Evolutionary conservation across 2,888 invertebrate species (phyloP), one percentile per base, ranked within the genome.

Genomic region (Eupithecia centaureata): DNA sequence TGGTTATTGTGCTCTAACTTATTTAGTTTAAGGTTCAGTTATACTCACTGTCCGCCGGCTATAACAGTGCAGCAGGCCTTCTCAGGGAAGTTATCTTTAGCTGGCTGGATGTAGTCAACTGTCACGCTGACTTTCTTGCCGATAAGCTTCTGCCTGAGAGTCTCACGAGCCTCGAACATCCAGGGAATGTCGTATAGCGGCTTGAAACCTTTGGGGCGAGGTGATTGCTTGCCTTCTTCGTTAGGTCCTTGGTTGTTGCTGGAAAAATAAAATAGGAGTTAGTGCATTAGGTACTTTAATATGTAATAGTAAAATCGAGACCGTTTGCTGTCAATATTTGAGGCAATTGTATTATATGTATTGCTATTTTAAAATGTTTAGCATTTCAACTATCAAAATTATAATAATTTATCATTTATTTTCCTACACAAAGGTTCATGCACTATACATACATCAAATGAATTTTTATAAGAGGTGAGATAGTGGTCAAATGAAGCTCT

Each of bases 101-200:
- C 97, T 1, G 99, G 99, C 85, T 99, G 99, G 71, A 98, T 96
- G 86, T 99, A 99, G 89, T 99, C 99, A 30, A 99, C 95, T 27
- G 95, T 95, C 10, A 99, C 97, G 79, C 96, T 96, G 0, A 99
- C 98, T 87, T 97, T 97, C 87, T 99, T 99, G 61, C 99, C 98
- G 80, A 99, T 96, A 15, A 99, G 94, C 84, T 98, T 98, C 86
- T 99, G 99, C 54, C 99, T 95, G 42, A 99, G 94, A 86, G 97
- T 99, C 91, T 99, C 99, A 63, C 99, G 95, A 0, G 99, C 99
- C 88, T 99, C 99, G 86, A 97, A 99, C 98, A 99, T 98, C 95
- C 97, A 98, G 1, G 99, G 99, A 82, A 99, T 97, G 86, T 99
- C 99, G 86, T 99, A 99, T 0, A 99, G 94, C 0, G 99, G 98